Evolutionary conservation across 2,113 vertebrate genomes (phyloP).

Genomic region (Steatornis caripensis): DNA sequence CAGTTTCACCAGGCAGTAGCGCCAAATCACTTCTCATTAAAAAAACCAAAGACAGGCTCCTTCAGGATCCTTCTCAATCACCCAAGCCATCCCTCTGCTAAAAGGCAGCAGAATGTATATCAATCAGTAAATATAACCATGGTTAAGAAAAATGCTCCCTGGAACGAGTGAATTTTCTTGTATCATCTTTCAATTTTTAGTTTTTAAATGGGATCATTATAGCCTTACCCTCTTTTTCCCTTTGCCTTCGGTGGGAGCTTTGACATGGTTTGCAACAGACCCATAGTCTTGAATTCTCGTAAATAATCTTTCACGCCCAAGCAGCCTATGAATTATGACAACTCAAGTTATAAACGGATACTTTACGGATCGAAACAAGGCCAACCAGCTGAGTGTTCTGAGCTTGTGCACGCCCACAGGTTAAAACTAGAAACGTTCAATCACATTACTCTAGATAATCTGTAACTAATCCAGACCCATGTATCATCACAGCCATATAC

Average conservation of each 20-base stretch:
- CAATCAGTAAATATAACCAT: not conserved
- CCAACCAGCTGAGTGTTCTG: not conserved
- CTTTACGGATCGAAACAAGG: not conserved
- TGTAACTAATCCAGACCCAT: not conserved
- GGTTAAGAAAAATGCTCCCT: not conserved
- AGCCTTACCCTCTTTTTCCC: not conserved
- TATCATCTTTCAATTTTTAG: not conserved
- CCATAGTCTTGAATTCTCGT: not conserved
- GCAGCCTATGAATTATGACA: not conserved
- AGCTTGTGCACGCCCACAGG: not conserved
- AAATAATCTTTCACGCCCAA: not conserved
- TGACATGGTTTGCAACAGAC: not conserved
- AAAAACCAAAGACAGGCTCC: not conserved
- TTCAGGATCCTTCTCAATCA: not conserved
- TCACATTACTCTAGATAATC: not conserved
- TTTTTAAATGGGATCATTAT: not conserved
- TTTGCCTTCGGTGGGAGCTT: not conserved
- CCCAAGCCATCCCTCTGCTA: not conserved
- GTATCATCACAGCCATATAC: not conserved
- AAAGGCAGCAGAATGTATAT: not conserved
- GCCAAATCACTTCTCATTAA: not conserved
- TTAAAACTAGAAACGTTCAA: not conserved
- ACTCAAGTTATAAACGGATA: not conserved
- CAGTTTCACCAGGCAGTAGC: not conserved
- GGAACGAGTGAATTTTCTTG: not conserved